Evolutionary conservation across 2,113 vertebrate genomes (phyloP), one percentile per base, ranked within the genome.

Genomic region (Charina bottae): DNA sequence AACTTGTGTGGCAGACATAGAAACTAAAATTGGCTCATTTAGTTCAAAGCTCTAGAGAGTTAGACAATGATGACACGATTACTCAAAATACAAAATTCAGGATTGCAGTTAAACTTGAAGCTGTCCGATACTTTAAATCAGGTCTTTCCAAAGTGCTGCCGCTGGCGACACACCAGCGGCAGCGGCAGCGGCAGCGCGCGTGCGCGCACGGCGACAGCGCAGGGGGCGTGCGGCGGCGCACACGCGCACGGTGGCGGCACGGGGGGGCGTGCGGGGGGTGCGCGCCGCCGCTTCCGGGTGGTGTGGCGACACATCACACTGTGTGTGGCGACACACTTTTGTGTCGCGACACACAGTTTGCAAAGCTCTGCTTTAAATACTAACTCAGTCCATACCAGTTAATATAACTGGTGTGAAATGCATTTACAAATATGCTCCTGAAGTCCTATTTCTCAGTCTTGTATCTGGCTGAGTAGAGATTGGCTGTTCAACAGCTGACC

Each of bases 31-130:
- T 92, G 24, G 37, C 42, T 33, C 46, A 37, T 83, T 53, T 7
- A 3, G 5, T 88, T 72, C 62, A 46, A 21, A 49, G 60, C 85
- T 87, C 15, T 42, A 37, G 49, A 92, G 56, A 37, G n/a, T 3
- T 49, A 21, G 55, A 88, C 56, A 62, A 21, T 5, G 28, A 42
- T 10, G 12, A 49, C 56, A 28, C 15, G 2, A 26, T 33, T 58
- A 83, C 59, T 83, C 26, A 26, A 60, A 56, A 19, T 58, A 91
- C 89, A 91, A 60, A 53, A 92, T 53, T 37, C 33, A 10, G 28
- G 62, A 90, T 37, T 83, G 56, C 6, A 88, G 59, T 89, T 84
- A 93, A 53, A 58, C 11, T 46, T 90, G 55, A n/a, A 93, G 5
- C 83, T 53, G 33, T 3, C 33, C 54, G 90, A 23, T 84, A 90